Conservation (phyloP, 2,113 vertebrate genomes). For the Brachypteracias leptosomus region DNA sequence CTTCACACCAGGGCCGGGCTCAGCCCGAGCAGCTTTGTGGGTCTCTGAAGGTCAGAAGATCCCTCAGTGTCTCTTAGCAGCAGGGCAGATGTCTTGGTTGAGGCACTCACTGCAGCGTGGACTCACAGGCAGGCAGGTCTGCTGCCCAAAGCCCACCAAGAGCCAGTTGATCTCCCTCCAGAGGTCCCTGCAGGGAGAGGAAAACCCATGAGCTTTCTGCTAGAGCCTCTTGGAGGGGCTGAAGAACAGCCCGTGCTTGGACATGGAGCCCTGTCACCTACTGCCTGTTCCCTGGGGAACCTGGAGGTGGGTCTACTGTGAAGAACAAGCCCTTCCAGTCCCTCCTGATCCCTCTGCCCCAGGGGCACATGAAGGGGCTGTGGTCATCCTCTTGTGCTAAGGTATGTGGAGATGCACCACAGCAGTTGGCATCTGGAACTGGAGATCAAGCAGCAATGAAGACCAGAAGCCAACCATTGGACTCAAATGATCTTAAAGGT, state of each 20-base stretch:
- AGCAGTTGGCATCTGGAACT: not conserved
- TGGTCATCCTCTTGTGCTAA: not conserved
- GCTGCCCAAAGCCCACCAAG: slow-evolving; percentile 95
- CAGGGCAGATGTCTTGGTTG: slow-evolving; percentile 85
- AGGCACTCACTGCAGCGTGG: slow-evolving; percentile 88
- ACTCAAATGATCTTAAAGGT: not conserved
- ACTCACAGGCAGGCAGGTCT: slow-evolving; percentile 86
- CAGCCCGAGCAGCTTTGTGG: not conserved
- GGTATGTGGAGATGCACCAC: not conserved
- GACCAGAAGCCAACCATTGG: not conserved
- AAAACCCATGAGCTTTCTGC: not conserved
- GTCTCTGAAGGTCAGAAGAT: not conserved
- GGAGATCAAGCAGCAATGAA: not conserved
- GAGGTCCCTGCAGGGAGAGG: slow-evolving; percentile 78
- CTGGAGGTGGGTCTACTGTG: not conserved
- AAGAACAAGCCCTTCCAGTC: not conserved
- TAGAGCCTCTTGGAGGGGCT: not conserved
- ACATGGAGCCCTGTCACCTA: not conserved
- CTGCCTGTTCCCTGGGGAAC: not conserved
- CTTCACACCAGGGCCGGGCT: no score
- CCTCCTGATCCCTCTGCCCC: not conserved
- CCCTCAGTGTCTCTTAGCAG: slow-evolving; percentile 65
- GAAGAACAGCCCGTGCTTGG: not conserved
- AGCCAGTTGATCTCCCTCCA: slow-evolving; percentile 95
- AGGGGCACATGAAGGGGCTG: not conserved